A percentile compares a stretch with the other conserved stretches of the same genome.
Evolutionary conservation across 1,140 invertebrate genomes (phyloP).

Genomic region (Andricus grossulariae): DNA sequence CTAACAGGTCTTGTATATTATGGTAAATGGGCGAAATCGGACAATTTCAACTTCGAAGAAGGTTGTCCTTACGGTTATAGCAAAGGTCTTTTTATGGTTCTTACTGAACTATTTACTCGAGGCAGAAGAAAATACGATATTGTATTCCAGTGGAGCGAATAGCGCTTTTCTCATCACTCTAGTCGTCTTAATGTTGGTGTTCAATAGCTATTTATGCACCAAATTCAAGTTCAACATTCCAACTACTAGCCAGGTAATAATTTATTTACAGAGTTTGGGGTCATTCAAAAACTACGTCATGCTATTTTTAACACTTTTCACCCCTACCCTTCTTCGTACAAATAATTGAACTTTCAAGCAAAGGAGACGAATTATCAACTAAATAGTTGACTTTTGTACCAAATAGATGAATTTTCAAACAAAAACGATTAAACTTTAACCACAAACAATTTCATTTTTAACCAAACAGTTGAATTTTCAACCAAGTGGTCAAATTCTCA

Average conservation of each 20-base stretch:
- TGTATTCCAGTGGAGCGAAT: conserved; percentile 39
- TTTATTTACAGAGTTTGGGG: conserved; percentile 33
- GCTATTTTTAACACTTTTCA: too few relatives aligned
- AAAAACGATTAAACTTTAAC: too few relatives aligned
- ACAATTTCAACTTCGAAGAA: conserved; percentile 37
- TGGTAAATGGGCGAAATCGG: conserved; percentile 37
- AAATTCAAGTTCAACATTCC: conserved; percentile 30
- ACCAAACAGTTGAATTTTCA: too few relatives aligned
- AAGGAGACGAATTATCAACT: too few relatives aligned
- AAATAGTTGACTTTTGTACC: too few relatives aligned
- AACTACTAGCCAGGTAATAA: conserved; percentile 13
- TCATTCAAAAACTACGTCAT: background rate
- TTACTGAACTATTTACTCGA: conserved; percentile 55
- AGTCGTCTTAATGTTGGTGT: conserved; percentile 36
- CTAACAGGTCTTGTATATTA: conserved; percentile 56
- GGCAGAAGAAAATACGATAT: conserved; percentile 36
- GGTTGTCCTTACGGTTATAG: conserved; percentile 42
- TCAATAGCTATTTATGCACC: conserved; percentile 50
- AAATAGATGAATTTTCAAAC: too few relatives aligned
- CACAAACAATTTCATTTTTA: too few relatives aligned
- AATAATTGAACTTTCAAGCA: too few relatives aligned
- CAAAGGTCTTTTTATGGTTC: conserved; percentile 50
- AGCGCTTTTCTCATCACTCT: conserved; percentile 31
- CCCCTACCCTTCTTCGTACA: too few relatives aligned
- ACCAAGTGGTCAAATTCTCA: too few relatives aligned